These are phyloP conservation scores for Aphelenchoides bicaudatus DNA, from an alignment of 2,888 invertebrate genomes.

Conservation along the genomic window DNA sequence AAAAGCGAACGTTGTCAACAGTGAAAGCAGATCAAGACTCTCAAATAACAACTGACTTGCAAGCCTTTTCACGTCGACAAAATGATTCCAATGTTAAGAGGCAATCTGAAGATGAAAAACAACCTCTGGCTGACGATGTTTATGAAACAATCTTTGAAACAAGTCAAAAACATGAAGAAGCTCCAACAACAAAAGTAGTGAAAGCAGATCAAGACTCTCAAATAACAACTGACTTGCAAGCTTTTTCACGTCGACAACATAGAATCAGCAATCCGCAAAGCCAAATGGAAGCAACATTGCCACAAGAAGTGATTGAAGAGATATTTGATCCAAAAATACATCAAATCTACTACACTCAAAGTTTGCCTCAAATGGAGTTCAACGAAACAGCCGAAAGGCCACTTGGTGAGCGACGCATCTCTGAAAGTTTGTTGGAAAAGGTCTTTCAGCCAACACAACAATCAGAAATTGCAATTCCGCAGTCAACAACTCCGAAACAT, in stretches of 20 bases:
- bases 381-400: too few relatives aligned
- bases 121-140: neutral
- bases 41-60: slow-evolving; percentile 15
- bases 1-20: neutral
- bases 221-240: slow-evolving; percentile 8
- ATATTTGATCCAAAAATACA: too few relatives aligned
- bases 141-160: neutral
- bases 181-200: neutral
- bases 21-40: neutral
- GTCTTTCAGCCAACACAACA: too few relatives aligned
- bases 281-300: too few relatives aligned
- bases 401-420: too few relatives aligned
- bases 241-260: neutral
- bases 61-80: neutral
- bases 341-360: too few relatives aligned
- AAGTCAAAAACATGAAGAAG: neutral
- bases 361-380: neutral
- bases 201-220: neutral
- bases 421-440: too few relatives aligned
- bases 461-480: slow-evolving; percentile 1
- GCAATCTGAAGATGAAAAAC: neutral
- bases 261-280: too few relatives aligned
- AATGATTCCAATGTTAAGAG: neutral
- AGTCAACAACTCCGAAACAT: too few relatives aligned
- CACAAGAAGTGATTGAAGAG: too few relatives aligned